Conservation (phyloP, 1,140 invertebrate species). For the Euura saliciscinereae region DNA sequence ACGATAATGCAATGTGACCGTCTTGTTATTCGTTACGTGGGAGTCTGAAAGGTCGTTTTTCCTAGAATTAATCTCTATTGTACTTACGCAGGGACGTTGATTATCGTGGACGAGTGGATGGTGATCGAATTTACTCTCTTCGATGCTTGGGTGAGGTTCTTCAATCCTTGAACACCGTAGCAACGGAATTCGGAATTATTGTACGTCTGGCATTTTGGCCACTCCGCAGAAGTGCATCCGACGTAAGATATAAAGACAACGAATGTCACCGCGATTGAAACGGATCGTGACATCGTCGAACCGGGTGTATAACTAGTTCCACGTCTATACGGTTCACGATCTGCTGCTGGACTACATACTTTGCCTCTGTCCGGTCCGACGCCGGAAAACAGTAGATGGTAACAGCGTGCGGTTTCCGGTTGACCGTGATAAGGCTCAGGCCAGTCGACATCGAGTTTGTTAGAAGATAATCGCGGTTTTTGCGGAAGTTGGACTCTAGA, state of each 20-base stretch:
- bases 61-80: background rate
- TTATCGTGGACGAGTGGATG: background rate
- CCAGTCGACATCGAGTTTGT: no score
- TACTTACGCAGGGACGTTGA: background rate
- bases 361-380: background rate
- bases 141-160: background rate
- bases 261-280: background rate
- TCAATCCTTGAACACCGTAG: background rate
- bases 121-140: background rate
- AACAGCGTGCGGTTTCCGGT: background rate
- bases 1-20: no score
- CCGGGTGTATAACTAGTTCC: no score
- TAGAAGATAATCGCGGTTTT: no score
- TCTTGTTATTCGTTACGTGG: no score
- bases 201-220: background rate
- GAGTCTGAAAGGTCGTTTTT: no score
- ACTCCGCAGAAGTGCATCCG: background rate
- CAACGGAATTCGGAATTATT: background rate
- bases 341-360: background rate
- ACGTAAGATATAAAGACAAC: background rate
- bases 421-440: background rate
- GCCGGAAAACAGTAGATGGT: background rate
- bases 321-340: background rate
- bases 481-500: no score
- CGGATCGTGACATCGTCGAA: background rate